These are phyloP conservation scores for Hemistola chrysoprasaria DNA, from an alignment of 2,888 invertebrate species.

Conservation along the genomic window DNA sequence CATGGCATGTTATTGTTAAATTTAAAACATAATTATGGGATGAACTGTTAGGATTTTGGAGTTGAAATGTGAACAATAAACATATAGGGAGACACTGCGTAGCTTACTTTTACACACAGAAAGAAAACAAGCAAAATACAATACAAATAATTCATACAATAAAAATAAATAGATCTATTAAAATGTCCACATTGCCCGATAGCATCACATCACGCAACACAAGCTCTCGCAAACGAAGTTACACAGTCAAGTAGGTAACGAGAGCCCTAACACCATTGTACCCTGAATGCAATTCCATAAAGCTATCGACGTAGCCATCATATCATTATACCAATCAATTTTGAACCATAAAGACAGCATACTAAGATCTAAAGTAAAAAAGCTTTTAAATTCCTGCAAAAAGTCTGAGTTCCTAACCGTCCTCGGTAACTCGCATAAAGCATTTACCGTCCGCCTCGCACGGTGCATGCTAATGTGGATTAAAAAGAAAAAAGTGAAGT, in stretches of 20 bases:
- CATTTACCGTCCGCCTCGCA: constrained; percentile 59
- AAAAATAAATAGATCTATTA: background rate
- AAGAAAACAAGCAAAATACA: too few relatives aligned
- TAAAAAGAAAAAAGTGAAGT: constrained; percentile 47
- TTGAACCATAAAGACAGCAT: constrained; percentile 6
- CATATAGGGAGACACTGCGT: too few relatives aligned
- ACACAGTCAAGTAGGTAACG: constrained; percentile 80
- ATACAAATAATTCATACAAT: background rate
- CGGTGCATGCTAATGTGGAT: constrained; percentile 67
- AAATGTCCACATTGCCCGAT: constrained; percentile 19
- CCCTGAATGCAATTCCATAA: constrained; percentile 28
- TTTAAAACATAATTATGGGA: too few relatives aligned
- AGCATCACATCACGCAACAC: constrained; percentile 41
- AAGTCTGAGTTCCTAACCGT: constrained; percentile 18
- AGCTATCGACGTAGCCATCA: constrained; percentile 2
- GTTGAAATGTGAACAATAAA: too few relatives aligned
- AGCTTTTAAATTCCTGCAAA: constrained; percentile 5
- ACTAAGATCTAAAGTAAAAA: constrained; percentile 8
- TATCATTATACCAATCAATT: constrained; percentile 4
- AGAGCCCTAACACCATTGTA: constrained; percentile 66
- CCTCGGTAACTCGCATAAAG: constrained; percentile 53
- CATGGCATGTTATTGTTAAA: too few relatives aligned
- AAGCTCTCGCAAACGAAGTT: constrained; percentile 75
- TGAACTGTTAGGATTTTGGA: too few relatives aligned
- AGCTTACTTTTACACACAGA: too few relatives aligned